Evolutionary conservation across 2,113 vertebrate species (phyloP).

Genomic region (Callaeas wilsoni): DNA sequence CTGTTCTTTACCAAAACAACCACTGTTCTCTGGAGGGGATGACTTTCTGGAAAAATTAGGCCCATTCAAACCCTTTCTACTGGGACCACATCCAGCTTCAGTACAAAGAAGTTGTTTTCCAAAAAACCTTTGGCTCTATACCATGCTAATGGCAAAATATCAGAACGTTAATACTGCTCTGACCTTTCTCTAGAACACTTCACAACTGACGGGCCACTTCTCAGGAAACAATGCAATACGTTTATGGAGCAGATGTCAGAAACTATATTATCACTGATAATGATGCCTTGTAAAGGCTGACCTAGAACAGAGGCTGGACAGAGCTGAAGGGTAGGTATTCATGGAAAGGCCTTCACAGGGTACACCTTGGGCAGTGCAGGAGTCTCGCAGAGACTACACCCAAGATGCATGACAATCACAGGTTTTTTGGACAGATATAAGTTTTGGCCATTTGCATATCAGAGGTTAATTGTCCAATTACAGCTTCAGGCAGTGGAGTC

Average conservation of each 20-base stretch:
- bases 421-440: too few relatives aligned
- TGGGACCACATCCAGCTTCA: background rate
- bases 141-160: background rate
- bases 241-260: background rate
- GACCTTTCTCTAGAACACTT: background rate
- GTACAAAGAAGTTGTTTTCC: background rate
- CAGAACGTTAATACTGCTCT: background rate
- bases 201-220: background rate
- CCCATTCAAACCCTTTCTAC: background rate
- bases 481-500: too few relatives aligned
- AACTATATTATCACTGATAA: background rate
- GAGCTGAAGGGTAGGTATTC: too few relatives aligned
- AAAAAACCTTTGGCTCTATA: background rate
- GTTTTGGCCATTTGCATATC: too few relatives aligned
- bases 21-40: background rate
- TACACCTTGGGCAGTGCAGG: too few relatives aligned
- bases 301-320: too few relatives aligned
- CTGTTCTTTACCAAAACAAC: background rate
- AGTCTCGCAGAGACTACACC: too few relatives aligned
- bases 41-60: background rate
- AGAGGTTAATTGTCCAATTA: too few relatives aligned
- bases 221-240: background rate
- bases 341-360: too few relatives aligned
- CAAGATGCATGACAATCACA: too few relatives aligned
- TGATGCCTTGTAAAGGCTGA: too few relatives aligned